Evolutionary conservation across 2,113 vertebrate species (phyloP).

Genomic region (Leucopsar rothschildi): DNA sequence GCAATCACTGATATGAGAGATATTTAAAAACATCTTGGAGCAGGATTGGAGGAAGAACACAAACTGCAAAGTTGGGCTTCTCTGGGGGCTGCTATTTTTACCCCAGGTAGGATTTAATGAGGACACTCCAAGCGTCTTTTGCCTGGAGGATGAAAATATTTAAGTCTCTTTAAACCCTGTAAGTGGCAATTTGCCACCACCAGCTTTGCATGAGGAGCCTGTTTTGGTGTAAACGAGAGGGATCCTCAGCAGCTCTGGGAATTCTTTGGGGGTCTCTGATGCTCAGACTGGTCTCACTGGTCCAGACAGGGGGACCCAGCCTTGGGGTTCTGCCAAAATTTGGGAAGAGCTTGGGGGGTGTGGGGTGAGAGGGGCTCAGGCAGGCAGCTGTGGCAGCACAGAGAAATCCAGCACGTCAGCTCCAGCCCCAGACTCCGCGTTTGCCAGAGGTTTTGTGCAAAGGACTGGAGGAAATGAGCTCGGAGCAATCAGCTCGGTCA

Average conservation of each 20-base stretch:
- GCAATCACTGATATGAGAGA: not conserved
- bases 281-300: not conserved
- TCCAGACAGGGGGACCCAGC: not conserved
- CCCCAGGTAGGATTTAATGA: not conserved
- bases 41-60: not conserved
- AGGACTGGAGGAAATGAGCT: not conserved
- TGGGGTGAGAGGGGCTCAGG: not conserved
- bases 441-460: not conserved
- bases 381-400: not conserved
- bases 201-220: not conserved
- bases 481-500: slow-evolving; percentile 16
- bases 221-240: not conserved
- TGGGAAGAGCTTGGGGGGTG: not conserved
- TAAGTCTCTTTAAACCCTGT: not conserved
- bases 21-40: not conserved
- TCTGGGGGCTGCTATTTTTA: not conserved
- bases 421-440: not conserved
- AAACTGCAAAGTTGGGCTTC: not conserved
- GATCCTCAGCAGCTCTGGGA: not conserved
- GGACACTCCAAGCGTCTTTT: not conserved
- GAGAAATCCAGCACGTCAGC: not conserved
- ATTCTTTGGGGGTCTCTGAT: not conserved
- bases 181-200: not conserved
- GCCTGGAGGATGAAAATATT: not conserved
- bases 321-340: not conserved